phyloP scores from a whole-genome alignment of 2,797 vertebrate species.

The Poeciliopsis turneri region DNA sequence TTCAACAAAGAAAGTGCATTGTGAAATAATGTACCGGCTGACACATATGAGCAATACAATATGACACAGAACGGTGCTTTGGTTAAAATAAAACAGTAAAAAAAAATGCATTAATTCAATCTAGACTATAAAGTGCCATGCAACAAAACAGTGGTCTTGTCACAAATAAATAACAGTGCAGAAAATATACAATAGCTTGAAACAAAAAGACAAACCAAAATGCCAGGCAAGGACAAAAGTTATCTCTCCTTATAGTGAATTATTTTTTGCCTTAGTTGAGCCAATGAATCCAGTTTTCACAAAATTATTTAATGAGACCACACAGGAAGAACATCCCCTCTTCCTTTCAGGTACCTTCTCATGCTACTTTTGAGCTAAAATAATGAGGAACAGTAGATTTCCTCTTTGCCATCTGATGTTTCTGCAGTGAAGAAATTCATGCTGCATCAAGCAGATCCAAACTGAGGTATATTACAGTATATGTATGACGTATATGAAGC shows the following conservation, averaged over 20 bases:
- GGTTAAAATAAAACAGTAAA: conserved; percentile 70
- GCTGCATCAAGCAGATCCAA: conserved; percentile 55
- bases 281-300: conserved; percentile 42
- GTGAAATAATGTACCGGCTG: conserved; percentile 15
- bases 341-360: conserved; percentile 42
- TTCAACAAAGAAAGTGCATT: conserved; percentile 16
- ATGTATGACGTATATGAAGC: conserved; percentile 39
- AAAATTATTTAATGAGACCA: conserved; percentile 29
- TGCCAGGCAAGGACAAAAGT: conserved; percentile 47
- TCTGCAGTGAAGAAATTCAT: conserved; percentile 47
- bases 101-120: conserved; percentile 49
- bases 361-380: conserved; percentile 64
- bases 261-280: conserved; percentile 44
- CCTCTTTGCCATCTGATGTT: conserved; percentile 41
- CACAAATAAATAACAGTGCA: conserved; percentile 62
- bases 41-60: conserved; percentile 27
- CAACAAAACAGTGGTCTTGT: conserved; percentile 66
- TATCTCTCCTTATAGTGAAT: conserved; percentile 44
- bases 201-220: conserved; percentile 32
- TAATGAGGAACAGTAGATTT: conserved; percentile 15
- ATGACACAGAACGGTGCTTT: conserved; percentile 61
- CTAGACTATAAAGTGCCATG: conserved; percentile 76
- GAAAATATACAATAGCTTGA: conserved; percentile 35
- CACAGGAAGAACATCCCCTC: conserved; percentile 46
- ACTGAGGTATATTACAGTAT: conserved; percentile 69